Base-by-base conservation (phyloP, 64 coral and sea anemone genomes). In the Actinia equina region DNA sequence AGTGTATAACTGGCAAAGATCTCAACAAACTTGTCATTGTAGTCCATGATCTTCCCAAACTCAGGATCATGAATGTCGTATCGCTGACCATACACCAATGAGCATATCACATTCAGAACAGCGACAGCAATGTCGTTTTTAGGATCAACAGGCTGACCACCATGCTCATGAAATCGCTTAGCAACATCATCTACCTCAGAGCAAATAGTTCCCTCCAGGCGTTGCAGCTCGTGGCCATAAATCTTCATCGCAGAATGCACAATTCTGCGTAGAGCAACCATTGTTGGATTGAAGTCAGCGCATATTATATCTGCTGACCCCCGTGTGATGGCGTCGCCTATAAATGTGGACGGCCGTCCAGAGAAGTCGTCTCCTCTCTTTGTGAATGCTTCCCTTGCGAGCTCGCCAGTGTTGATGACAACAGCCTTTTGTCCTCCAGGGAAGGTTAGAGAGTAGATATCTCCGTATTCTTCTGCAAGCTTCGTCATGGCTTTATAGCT, bases 91-190 rank as follows among this genome's bases (percentile, higher is more conserved):
- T 90, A 94, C 27, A 90, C 77, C 20, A 94, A 19, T 1, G 92
- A 37, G 65, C 88, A 94, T 17, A 90, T 94, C 0, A 90, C 88
- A 22, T 94, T 94, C 6, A 94, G 70, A n/a, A 94, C 78, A 8
- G 78, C 45, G 0, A 94, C 80, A 9, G 17, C 18, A 20, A 94
- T 83, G 52, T 94, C 92, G 4, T 65, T 49, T 15, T 83, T 90
- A 30, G 92, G 88, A 42, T 94, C 88, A 37, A 94, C 53, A 15
- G 92, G 8, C 7, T 57, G 71, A 23, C 88, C 88, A 18, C 83
- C 42, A 15, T 88, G 63, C 7, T 77, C 80, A 4, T 65, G 62
- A 56, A 93, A 84, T 77, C 83, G 22, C 7, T 87, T 56, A 0
- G 71, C 65, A 19, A 94, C 17, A 8, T 83, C 22, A 7, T 87